Percentiles rank a stretch among this genome's conserved stretches.
Conservation (phyloP, 2,888 invertebrate species). For the Biston stratarius region DNA sequence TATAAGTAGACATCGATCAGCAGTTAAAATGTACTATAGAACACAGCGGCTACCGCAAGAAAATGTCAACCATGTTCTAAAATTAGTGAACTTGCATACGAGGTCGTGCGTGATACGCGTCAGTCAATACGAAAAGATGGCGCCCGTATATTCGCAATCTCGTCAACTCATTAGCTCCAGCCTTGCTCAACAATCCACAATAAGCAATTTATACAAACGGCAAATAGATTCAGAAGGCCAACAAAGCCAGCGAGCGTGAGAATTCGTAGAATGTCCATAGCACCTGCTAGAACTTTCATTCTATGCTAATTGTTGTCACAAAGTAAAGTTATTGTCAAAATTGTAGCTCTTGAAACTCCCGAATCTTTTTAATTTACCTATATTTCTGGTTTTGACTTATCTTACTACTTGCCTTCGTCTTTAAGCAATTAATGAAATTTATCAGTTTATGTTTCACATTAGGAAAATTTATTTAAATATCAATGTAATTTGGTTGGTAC, state of each 20-base stretch:
- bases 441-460: background rate
- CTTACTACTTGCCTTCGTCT: too few relatives aligned
- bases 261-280: constrained; percentile 48
- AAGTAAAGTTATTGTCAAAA: constrained; percentile 16
- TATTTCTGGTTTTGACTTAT: background rate
- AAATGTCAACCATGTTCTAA: constrained; percentile 70
- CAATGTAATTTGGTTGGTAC: too few relatives aligned
- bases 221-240: constrained; percentile 66
- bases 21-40: background rate
- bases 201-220: constrained; percentile 64
- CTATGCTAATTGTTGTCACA: constrained; percentile 29
- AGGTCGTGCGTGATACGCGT: constrained; percentile 66
- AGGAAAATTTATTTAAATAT: too few relatives aligned
- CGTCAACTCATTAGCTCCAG: constrained; percentile 70
- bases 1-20: constrained; percentile 29
- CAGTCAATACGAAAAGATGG: constrained; percentile 74
- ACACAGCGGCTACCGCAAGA: constrained; percentile 37
- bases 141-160: constrained; percentile 71
- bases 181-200: constrained; percentile 74
- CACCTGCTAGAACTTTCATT: constrained; percentile 40
- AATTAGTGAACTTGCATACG: constrained; percentile 74
- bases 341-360: background rate
- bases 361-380: background rate
- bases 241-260: constrained; percentile 64
- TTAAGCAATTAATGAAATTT: too few relatives aligned